These are phyloP conservation scores for Hydrotaea cyrtoneurina DNA, from an alignment of 2,888 invertebrate genomes.

Conservation along the genomic window DNA sequence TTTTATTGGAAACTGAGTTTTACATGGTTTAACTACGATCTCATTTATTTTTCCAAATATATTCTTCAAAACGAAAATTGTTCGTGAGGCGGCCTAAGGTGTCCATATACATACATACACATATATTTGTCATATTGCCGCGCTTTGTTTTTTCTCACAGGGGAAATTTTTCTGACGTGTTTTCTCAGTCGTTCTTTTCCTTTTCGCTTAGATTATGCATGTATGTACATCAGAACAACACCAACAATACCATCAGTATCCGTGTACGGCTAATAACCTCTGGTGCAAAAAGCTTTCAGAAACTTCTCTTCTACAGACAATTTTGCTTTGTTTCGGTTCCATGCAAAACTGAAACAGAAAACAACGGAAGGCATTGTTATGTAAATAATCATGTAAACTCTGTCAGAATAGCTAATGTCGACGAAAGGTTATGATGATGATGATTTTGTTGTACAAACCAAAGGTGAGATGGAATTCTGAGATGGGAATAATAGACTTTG, in stretches of 20 bases:
- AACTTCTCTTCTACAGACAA: background rate
- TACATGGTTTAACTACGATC: too few relatives aligned
- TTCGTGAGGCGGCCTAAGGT: background rate
- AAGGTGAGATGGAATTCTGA: background rate
- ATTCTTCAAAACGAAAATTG: background rate
- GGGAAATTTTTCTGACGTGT: slow-evolving; percentile 47
- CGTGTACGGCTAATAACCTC: slow-evolving; percentile 56
- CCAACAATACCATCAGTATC: background rate
- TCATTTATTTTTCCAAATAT: background rate
- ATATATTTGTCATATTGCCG: background rate
- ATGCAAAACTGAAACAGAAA: background rate
- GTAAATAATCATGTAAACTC: slow-evolving; percentile 32
- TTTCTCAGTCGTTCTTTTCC: slow-evolving; percentile 1
- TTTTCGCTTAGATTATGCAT: background rate
- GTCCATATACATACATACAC: background rate
- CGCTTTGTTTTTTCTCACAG: slow-evolving; percentile 19
- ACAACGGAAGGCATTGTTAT: slow-evolving; percentile 39
- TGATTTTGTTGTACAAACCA: background rate
- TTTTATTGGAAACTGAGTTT: too few relatives aligned
- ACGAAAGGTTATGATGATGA: slow-evolving; percentile 29
- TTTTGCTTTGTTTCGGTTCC: slow-evolving; percentile 1
- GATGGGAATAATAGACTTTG: too few relatives aligned
- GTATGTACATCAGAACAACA: background rate
- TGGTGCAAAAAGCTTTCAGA: background rate
- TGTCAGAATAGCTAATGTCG: slow-evolving; percentile 22